Evolutionary conservation across 2,113 vertebrate species (phyloP).

Genomic region (Notothenia coriiceps): DNA sequence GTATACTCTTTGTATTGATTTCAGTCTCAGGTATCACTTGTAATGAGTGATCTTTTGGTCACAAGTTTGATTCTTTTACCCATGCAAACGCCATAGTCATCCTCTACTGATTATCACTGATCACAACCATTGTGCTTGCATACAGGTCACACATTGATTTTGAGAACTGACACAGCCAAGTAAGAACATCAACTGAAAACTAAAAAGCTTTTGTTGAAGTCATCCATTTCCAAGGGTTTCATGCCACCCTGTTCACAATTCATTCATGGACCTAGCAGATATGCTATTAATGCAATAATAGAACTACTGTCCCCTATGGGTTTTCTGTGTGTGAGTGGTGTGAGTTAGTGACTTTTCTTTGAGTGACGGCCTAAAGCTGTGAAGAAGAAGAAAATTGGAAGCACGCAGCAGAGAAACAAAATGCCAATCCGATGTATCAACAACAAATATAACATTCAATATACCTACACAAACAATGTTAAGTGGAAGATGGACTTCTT

Average conservation of each 20-base stretch:
- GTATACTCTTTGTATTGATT: neutral
- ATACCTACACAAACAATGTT: neutral
- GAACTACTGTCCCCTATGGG: conserved; percentile 1
- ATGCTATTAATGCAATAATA: conserved; percentile 22
- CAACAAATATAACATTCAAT: conserved; percentile 26
- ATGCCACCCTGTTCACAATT: neutral
- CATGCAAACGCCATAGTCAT: neutral
- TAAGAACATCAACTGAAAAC: neutral
- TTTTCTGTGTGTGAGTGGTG: neutral
- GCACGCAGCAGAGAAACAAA: conserved; percentile 54
- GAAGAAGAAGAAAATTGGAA: conserved; percentile 34
- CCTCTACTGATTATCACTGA: neutral
- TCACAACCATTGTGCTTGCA: neutral
- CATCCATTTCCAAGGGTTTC: neutral
- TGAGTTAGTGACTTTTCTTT: conserved; percentile 28
- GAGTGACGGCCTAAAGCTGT: conserved; percentile 35
- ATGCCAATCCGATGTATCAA: conserved; percentile 22
- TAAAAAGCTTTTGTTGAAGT: neutral
- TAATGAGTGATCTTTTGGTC: neutral
- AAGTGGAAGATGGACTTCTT: neutral
- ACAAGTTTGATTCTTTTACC: neutral
- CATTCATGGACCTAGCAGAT: conserved; percentile 28
- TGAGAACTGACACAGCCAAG: no score
- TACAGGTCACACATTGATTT: neutral
- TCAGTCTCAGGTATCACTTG: neutral